Evolutionary conservation across 2,113 vertebrate genomes (phyloP), one percentile per base, ranked within the genome.

Genomic region (Cyprinodon tularosa): DNA sequence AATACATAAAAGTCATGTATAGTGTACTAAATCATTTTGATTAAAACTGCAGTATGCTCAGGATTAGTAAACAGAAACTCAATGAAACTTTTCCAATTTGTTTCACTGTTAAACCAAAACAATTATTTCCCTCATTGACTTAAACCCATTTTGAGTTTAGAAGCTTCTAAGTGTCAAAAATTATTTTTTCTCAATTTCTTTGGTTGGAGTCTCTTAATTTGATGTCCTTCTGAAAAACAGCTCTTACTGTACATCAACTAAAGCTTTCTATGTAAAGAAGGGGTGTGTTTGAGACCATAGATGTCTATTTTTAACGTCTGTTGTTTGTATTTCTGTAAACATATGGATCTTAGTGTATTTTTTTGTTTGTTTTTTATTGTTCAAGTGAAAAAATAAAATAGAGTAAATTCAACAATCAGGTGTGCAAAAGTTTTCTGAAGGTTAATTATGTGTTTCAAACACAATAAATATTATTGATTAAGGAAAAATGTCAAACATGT

Each of bases 241-340:
- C 39, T 80, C n/a, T 50, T 76, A 15, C 42, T 68, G 20, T 76
- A 29, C 65, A 29, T 42, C 39, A 47, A 37, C 12, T 44, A 47
- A 8, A 37, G 11, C 37, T 47, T n/a, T 74, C 0, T 50, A 22
- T 63, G 4, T 64, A 39, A 40, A n/a, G 29, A 38, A 14, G 12
- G 65, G 39, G 64, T 48, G 45, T 74, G 66, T 62, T 62, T 68
- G 22, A 68, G 7, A 74, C 47, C 50, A 38, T 8, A 72, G 61
- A 20, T 70, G 66, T 66, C 38, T 48, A 39, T 38, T 80, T 67
- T 73, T 62, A 69, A 38, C 72, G 29, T 6, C 17, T 29, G 36
- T 57, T 15, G 20, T 62, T 61, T 65, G 72, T 75, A 57, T 12
- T 37, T 66, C 38, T 84, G 76, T 77, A 70, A 61, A 63, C 68